These are phyloP conservation scores for Anolis carolinensis DNA, from an alignment of 2,113 vertebrate species.

Conservation along the genomic window DNA sequence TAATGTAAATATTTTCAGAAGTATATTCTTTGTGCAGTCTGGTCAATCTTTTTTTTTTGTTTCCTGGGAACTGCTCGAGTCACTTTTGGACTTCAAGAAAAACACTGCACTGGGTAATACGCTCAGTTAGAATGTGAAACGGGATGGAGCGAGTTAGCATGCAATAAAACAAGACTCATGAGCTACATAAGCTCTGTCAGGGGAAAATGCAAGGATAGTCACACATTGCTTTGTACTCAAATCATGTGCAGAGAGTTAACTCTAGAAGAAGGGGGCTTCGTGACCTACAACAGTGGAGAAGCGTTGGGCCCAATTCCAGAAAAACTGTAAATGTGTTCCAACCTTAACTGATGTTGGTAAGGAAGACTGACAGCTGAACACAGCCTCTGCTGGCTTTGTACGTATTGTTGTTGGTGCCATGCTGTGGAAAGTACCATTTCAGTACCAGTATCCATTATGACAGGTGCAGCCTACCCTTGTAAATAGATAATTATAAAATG, in stretches of 20 bases:
- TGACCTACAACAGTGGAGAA: not conserved
- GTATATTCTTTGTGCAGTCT: slow-evolving; percentile 68
- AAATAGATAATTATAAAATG: slow-evolving; percentile 40
- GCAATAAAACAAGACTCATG: slow-evolving; percentile 18
- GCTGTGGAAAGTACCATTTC: not conserved
- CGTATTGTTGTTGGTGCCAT: not conserved
- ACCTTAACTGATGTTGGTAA: accelerated
- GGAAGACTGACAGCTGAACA: not conserved
- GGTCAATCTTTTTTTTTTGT: slow-evolving; percentile 47
- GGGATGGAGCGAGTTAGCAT: not conserved
- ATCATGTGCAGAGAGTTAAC: not conserved
- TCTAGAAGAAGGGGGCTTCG: accelerated
- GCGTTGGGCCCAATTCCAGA: not conserved
- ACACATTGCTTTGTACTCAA: not conserved
- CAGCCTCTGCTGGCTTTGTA: not conserved
- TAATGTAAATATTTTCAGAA: slow-evolving; percentile 69
- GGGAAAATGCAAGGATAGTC: not conserved
- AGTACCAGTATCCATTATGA: not conserved
- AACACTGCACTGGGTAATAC: not conserved
- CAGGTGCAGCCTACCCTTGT: slow-evolving; percentile 31
- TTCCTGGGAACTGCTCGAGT: slow-evolving; percentile 47
- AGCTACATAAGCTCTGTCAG: not conserved
- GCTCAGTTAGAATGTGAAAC: not conserved
- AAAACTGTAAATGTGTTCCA: accelerated
- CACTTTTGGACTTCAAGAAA: slow-evolving; percentile 35